Evolutionary conservation across 2,797 vertebrate species (phyloP).

Genomic region (Morelia viridis): DNA sequence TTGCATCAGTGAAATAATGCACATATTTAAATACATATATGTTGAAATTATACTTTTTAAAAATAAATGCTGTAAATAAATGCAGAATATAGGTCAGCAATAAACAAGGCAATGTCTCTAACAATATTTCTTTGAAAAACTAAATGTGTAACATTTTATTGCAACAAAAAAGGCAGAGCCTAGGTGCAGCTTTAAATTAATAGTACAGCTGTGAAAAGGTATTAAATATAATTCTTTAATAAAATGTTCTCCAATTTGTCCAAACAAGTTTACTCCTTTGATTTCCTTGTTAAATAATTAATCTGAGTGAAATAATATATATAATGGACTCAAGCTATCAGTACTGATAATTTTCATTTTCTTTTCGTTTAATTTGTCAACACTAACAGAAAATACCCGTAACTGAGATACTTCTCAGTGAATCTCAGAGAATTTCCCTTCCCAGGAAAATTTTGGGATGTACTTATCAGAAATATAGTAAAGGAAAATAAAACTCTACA

Average conservation of each 20-base stretch:
- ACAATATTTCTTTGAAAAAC: not conserved
- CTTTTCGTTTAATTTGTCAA: not conserved
- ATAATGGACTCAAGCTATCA: not conserved
- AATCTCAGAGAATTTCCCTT: not conserved
- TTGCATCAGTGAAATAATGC: not conserved
- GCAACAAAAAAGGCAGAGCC: not conserved
- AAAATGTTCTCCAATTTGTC: not conserved
- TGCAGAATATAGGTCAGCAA: not conserved
- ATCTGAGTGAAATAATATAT: not conserved
- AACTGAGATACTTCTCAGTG: not conserved
- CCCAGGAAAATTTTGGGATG: not conserved
- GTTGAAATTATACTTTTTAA: not conserved
- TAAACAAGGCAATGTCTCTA: not conserved
- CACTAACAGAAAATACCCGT: not conserved
- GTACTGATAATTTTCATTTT: not conserved
- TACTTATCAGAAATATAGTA: not conserved
- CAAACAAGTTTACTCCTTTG: not conserved
- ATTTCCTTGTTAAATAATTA: not conserved
- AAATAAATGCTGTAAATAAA: not conserved
- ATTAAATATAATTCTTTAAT: not conserved
- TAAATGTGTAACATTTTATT: not conserved
- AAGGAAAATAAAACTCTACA: not conserved
- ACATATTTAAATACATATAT: not conserved
- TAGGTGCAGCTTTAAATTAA: not conserved
- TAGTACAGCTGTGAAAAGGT: not conserved